A percentile compares a stretch with the other conserved stretches of the same genome.
Evolutionary conservation across 2,888 invertebrate genomes (phyloP).

Genomic region (Galerucella pusilla): DNA sequence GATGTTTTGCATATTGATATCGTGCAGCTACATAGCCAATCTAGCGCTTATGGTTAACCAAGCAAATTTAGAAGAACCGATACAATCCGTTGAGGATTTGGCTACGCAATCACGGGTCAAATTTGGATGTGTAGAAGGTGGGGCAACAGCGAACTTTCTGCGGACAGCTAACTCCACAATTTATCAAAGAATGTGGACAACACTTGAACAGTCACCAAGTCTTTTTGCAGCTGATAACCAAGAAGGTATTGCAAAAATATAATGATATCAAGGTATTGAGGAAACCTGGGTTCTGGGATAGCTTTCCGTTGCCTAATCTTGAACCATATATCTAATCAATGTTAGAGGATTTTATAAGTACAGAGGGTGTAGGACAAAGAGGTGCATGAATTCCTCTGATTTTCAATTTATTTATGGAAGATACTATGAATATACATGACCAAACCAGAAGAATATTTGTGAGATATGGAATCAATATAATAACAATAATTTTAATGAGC

Average conservation of each 20-base stretch:
- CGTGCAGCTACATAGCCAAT: conserved; percentile 94
- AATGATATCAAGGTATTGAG: not conserved
- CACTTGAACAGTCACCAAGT: conserved; percentile 85
- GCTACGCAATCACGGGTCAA: conserved; percentile 95
- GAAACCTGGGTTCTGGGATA: too few species aligned
- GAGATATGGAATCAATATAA: too few species aligned
- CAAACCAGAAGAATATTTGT: too few species aligned
- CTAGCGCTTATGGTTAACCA: conserved; percentile 92
- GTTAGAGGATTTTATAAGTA: too few species aligned
- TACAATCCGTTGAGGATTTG: conserved; percentile 90
- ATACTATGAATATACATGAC: too few species aligned
- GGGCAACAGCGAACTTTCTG: conserved; percentile 93
- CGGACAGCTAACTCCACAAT: conserved; percentile 68
- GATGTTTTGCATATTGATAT: conserved; percentile 90
- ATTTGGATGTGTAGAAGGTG: conserved; percentile 85
- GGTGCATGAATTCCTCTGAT: too few species aligned
- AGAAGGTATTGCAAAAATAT: conserved; percentile 76
- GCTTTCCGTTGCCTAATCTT: too few species aligned
- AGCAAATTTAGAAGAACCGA: conserved; percentile 87
- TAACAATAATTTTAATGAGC: too few species aligned
- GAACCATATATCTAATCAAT: too few species aligned
- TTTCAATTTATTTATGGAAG: too few species aligned
- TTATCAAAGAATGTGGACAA: conserved; percentile 56
- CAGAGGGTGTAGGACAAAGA: too few species aligned
- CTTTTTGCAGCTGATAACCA: conserved; percentile 86